These are phyloP conservation scores for Chironomus riparius DNA, from an alignment of 2,888 invertebrate genomes.

Conservation along the genomic window DNA sequence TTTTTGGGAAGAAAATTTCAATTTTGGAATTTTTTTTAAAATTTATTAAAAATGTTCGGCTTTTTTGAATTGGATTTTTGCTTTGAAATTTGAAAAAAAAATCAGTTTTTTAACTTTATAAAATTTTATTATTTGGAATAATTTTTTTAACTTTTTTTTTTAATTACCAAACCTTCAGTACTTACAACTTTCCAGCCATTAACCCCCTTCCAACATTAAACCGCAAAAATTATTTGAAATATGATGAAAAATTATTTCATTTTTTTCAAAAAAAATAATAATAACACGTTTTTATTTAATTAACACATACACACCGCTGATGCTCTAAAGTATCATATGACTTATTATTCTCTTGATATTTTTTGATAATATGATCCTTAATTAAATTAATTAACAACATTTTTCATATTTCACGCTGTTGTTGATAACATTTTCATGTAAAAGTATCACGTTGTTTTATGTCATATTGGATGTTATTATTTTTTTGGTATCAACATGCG, in stretches of 20 bases:
- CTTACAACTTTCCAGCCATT: not conserved
- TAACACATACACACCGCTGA: slow-evolving; percentile 7
- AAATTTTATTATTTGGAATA: too few relatives aligned
- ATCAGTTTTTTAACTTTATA: too few relatives aligned
- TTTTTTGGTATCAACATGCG: not conserved
- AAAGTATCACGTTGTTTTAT: not conserved
- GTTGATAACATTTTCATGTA: slow-evolving; percentile 7
- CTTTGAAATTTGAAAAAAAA: too few relatives aligned
- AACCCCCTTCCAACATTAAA: too few relatives aligned
- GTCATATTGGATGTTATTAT: not conserved
- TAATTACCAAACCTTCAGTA: not conserved
- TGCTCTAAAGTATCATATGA: slow-evolving; percentile 2
- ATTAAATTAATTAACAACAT: slow-evolving; percentile 25
- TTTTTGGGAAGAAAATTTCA: too few relatives aligned
- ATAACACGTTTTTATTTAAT: slow-evolving; percentile 11
- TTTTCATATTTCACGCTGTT: not conserved
- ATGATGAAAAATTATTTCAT: not conserved
- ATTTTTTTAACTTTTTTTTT: too few relatives aligned
- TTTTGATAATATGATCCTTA: slow-evolving; percentile 22
- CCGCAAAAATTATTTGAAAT: too few relatives aligned
- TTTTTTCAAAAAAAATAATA: not conserved
- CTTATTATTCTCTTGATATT: slow-evolving; percentile 16
- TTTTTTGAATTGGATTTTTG: not conserved
- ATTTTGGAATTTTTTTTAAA: not conserved
- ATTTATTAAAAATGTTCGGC: too few relatives aligned